Evolutionary conservation across 1,140 invertebrate genomes (phyloP).

Genomic region (Pectinophora gossypiella): DNA sequence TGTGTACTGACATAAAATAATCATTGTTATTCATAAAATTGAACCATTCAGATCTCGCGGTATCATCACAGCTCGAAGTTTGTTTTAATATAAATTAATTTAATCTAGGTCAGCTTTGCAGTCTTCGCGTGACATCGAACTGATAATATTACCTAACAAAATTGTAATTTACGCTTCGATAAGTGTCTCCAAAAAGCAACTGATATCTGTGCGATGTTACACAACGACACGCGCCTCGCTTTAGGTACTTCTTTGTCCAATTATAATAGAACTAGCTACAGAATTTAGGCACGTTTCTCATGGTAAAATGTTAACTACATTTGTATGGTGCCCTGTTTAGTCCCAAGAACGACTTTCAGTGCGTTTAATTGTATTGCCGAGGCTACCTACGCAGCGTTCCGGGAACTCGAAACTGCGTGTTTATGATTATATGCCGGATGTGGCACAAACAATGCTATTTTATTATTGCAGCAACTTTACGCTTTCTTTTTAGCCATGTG

Average conservation of each 20-base stretch:
- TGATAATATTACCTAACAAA: no score
- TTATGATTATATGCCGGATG: slow-evolving; percentile 66
- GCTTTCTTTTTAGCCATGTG: slow-evolving; percentile 34
- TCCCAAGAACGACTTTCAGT: background rate
- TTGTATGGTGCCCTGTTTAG: background rate
- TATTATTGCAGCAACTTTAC: slow-evolving; percentile 47
- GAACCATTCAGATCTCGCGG: slow-evolving; percentile 36
- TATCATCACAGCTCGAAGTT: slow-evolving; percentile 2
- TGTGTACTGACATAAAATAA: slow-evolving; percentile 53
- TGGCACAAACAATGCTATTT: slow-evolving; percentile 46
- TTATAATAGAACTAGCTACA: no score
- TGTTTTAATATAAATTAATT: slow-evolving; percentile 39
- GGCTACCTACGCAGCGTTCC: slow-evolving; percentile 51
- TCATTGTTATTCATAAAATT: slow-evolving; percentile 67
- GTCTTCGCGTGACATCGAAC: no score
- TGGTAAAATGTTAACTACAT: no score
- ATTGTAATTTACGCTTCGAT: no score
- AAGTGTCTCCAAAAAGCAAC: no score
- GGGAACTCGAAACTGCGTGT: slow-evolving; percentile 63
- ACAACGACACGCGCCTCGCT: no score
- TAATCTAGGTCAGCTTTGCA: slow-evolving; percentile 53
- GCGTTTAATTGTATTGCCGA: slow-evolving; percentile 10
- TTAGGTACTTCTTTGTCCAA: no score
- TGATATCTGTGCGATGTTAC: no score
- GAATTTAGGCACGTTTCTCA: no score